Conservation (phyloP, 2,797 vertebrate species). For the Typhlichthys subterraneus region DNA sequence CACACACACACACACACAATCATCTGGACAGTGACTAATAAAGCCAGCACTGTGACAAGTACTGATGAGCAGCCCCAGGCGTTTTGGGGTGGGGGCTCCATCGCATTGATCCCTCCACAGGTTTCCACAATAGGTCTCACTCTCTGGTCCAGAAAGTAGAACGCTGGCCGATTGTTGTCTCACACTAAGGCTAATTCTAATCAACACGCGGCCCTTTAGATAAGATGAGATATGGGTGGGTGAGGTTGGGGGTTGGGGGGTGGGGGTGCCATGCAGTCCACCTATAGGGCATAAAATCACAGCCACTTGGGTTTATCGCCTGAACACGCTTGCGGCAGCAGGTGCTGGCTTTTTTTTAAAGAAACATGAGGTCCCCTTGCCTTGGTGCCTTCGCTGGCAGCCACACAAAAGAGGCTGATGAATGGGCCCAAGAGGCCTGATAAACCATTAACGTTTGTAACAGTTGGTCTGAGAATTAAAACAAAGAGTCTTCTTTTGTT, state of each 20-base stretch:
- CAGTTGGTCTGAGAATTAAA: constrained; percentile 61
- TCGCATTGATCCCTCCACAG: constrained; percentile 44
- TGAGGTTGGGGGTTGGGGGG: too few species aligned
- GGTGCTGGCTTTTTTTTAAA: constrained; percentile 29
- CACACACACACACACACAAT: constrained; percentile 56
- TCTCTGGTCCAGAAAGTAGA: constrained; percentile 11
- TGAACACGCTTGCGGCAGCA: constrained; percentile 8
- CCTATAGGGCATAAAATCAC: constrained; percentile 24
- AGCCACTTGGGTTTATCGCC: neutral
- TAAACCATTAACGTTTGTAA: constrained; percentile 77
- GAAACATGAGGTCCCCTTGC: constrained; percentile 62
- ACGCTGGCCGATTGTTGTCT: too few species aligned
- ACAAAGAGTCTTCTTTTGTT: constrained; percentile 50
- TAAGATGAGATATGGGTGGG: too few species aligned
- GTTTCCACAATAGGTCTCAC: constrained; percentile 31
- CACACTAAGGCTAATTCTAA: too few species aligned
- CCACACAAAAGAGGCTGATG: constrained; percentile 68
- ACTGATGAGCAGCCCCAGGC: constrained; percentile 78
- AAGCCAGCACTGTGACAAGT: constrained; percentile 73
- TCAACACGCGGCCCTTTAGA: too few species aligned
- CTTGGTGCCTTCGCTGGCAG: constrained; percentile 60
- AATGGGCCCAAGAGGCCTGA: constrained; percentile 68
- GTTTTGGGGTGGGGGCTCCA: constrained; percentile 42
- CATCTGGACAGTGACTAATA: constrained; percentile 81
- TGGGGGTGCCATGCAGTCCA: too few species aligned